Conservation (phyloP, 2,888 invertebrate genomes). For the Melipona beecheii region DNA sequence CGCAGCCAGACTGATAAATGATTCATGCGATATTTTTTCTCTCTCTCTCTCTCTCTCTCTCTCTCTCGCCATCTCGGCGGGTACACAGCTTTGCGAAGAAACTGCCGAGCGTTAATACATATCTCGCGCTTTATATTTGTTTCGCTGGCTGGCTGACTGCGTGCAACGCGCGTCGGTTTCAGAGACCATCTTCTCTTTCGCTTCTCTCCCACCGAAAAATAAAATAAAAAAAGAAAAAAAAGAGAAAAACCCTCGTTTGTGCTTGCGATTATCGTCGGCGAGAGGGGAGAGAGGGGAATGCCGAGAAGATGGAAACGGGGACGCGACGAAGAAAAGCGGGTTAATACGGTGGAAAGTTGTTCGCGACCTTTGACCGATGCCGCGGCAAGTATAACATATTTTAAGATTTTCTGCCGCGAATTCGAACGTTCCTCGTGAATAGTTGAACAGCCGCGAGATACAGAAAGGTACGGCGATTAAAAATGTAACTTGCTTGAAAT, state of each 20-base stretch:
- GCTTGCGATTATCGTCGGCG: neutral
- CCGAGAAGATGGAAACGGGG: neutral
- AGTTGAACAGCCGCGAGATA: slow-evolving; percentile 72
- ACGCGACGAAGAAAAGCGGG: slow-evolving; percentile 45
- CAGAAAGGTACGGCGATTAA: slow-evolving; percentile 77
- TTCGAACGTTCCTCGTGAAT: slow-evolving; percentile 72
- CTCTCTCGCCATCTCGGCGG: slow-evolving; percentile 64
- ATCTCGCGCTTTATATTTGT: slow-evolving; percentile 76
- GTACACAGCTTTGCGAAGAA: slow-evolving; percentile 73
- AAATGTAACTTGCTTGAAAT: slow-evolving; percentile 82
- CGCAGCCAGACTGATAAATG: slow-evolving; percentile 81
- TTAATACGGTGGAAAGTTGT: slow-evolving; percentile 64
- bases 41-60: slow-evolving; percentile 5
- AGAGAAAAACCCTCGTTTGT: too few relatives aligned
- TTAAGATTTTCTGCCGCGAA: slow-evolving; percentile 82
- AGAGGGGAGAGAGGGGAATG: neutral
- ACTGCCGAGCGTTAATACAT: slow-evolving; percentile 77
- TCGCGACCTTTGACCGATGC: slow-evolving; percentile 76
- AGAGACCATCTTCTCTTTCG: too few relatives aligned
- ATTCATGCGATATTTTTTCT: slow-evolving; percentile 78
- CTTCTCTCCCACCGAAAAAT: too few relatives aligned
- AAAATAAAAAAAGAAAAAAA: too few relatives aligned
- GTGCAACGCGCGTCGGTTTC: too few relatives aligned
- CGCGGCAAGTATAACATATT: slow-evolving; percentile 82
- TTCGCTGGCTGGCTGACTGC: slow-evolving; percentile 55